Percentiles rank a stretch among this genome's conserved stretches.
Conservation (phyloP, 2,888 invertebrate species). For the Myathropa florea region DNA sequence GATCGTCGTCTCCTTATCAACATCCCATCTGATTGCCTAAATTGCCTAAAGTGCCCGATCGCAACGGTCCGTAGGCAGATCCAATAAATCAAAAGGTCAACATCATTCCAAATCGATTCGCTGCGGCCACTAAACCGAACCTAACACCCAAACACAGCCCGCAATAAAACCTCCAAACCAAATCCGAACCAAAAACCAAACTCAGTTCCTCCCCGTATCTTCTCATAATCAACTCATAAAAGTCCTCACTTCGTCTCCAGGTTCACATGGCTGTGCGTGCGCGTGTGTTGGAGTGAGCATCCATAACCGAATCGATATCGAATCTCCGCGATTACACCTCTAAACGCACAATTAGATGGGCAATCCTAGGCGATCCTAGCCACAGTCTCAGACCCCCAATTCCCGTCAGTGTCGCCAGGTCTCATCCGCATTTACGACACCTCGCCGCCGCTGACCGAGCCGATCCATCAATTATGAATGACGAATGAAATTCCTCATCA, state of each 20-base stretch:
- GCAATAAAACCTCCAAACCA: neutral
- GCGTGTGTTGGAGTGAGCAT: neutral
- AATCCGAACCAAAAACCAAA: no score
- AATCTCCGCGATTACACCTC: constrained; percentile 34
- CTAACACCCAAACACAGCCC: neutral
- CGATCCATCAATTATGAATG: constrained; percentile 66
- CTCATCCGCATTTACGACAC: constrained; percentile 6
- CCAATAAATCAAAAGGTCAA: constrained; percentile 65
- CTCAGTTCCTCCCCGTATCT: neutral
- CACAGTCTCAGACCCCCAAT: constrained; percentile 4
- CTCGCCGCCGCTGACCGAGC: neutral
- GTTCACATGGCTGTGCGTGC: no score
- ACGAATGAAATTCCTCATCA: constrained; percentile 68
- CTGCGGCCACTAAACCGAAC: constrained; percentile 3
- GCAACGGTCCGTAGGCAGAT: constrained; percentile 31
- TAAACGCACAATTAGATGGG: constrained; percentile 61
- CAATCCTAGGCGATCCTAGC: constrained; percentile 17
- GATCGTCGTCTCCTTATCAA: neutral
- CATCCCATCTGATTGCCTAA: constrained; percentile 2
- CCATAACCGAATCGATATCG: constrained; percentile 22
- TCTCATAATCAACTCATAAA: constrained; percentile 59
- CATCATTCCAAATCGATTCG: constrained; percentile 8
- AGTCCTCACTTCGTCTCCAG: constrained; percentile 33
- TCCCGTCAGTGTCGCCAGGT: neutral
- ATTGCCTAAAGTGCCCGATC: constrained; percentile 9